Evolutionary conservation across 2,888 invertebrate species (phyloP), one percentile per base, ranked within the genome.

Genomic region (Mesorhabditis belari): DNA sequence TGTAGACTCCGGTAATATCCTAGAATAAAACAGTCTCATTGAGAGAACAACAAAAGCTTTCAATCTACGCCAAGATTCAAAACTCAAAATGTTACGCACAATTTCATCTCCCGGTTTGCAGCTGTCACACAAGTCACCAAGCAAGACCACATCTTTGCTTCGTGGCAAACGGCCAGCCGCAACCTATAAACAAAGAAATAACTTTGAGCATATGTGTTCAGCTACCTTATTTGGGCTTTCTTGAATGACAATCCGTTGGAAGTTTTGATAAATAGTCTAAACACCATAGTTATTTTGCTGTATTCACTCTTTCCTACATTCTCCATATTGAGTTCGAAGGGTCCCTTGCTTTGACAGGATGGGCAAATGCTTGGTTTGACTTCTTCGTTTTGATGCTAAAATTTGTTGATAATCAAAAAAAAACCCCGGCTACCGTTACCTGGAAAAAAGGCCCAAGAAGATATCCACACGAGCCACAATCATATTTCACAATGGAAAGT

Each of bases 71-170:
- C 26, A 25, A 12, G 6, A 17, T 19, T 12, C 5, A 19, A 12
- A 19, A n/a, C 26, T 9, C 23, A 12, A 17, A 12, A 17, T 29
- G 29, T 56, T 59, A 62, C 82, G 80, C 74, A 85, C 96, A 25
- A 99, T 88, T 83, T 99, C 98, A 81, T 98, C 98, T 0, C 98
- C 98, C 0, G 98, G 98, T 82, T 96, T 96, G 83, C 94, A 95
- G 3, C 90, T 86, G 82, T 98, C 98, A 74, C 96, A 96, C 6
- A 99, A 85, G 84, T 99, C 98, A 0, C 92, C 89, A 28, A 95
- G 81, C 56, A 98, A 84, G 66, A 98, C 90, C 77, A 92, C 91
- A 81, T 99, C 96, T 83, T 99, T 99, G 60, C 94, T 93, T 5
- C 98, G 87, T 0, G 98, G 98, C 61, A 99, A 89, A 44, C 98